These are phyloP conservation scores for Miichthys miiuy DNA, from an alignment of 2,797 vertebrate species.

Conservation along the genomic window DNA sequence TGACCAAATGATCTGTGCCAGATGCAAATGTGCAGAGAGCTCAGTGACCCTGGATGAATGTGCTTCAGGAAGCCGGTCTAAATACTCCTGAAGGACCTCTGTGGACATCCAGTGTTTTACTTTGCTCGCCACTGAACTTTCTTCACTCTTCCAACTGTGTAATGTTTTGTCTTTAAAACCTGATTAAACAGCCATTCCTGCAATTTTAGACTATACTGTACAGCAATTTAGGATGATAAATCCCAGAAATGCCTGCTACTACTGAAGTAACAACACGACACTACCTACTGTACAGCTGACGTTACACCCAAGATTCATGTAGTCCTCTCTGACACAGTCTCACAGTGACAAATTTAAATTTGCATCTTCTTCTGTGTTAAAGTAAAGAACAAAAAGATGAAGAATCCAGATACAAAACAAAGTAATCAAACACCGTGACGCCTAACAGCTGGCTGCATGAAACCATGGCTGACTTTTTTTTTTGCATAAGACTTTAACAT, in stretches of 20 bases:
- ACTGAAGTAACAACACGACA: neutral
- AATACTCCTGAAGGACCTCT: slow-evolving; percentile 4
- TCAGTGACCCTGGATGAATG: slow-evolving; percentile 31
- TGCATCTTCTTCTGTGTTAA: neutral
- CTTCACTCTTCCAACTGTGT: no score
- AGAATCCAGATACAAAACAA: neutral
- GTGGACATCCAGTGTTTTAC: neutral
- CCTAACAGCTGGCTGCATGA: no score
- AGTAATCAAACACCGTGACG: neutral
- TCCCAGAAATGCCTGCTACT: neutral
- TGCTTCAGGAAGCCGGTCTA: slow-evolving; percentile 40
- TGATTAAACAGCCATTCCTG: neutral
- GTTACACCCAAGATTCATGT: slow-evolving; percentile 1
- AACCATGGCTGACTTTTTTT: neutral
- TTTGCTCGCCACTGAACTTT: neutral
- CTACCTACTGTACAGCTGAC: neutral
- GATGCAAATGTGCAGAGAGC: slow-evolving; percentile 58
- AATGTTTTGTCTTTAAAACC: neutral
- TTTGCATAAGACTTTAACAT: neutral
- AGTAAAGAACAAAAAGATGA: neutral
- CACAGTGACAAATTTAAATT: slow-evolving; percentile 16
- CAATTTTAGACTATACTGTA: no score
- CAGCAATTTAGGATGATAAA: neutral
- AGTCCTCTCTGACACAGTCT: neutral
- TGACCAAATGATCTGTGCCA: slow-evolving; percentile 32